phyloP scores from a whole-genome alignment of 1,140 invertebrate species.

The Caerostris extrusa region DNA sequence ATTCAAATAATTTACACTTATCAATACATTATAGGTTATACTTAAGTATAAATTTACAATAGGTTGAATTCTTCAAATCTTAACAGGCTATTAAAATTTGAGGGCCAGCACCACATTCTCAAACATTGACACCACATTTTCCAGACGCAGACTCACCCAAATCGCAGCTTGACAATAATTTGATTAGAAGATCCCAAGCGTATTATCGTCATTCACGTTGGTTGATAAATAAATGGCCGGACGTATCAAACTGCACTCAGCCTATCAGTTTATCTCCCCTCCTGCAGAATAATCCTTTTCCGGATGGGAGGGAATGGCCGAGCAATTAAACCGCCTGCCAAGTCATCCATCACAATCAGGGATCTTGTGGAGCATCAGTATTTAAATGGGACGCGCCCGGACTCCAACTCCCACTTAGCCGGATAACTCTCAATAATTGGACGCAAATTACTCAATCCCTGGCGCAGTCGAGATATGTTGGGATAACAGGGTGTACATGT shows the following conservation, averaged over 20 bases:
- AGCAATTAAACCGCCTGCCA: constrained; percentile 32
- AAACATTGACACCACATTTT: too few relatives aligned
- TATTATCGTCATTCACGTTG: neutral
- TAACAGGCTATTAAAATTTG: too few relatives aligned
- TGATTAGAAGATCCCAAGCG: neutral
- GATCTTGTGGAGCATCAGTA: constrained; percentile 5
- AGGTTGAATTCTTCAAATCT: too few relatives aligned
- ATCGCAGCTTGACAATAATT: neutral
- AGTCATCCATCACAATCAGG: constrained; percentile 11
- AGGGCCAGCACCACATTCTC: too few relatives aligned
- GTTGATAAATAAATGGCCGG: constrained; percentile 21
- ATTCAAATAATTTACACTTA: too few relatives aligned
- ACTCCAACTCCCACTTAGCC: neutral
- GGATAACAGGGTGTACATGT: constrained; percentile 1
- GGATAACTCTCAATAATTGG: constrained; percentile 49
- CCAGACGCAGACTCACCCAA: neutral
- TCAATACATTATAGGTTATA: too few relatives aligned
- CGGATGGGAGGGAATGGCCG: neutral
- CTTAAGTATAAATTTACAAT: too few relatives aligned
- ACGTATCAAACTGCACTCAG: constrained; percentile 12
- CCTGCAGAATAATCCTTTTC: constrained; percentile 4
- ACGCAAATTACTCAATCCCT: constrained; percentile 40
- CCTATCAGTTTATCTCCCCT: constrained; percentile 20
- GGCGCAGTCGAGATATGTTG: neutral
- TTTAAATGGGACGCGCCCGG: constrained; percentile 33